Evolutionary conservation across 1,140 invertebrate genomes (phyloP).

Genomic region (Cotesia glomerata): DNA sequence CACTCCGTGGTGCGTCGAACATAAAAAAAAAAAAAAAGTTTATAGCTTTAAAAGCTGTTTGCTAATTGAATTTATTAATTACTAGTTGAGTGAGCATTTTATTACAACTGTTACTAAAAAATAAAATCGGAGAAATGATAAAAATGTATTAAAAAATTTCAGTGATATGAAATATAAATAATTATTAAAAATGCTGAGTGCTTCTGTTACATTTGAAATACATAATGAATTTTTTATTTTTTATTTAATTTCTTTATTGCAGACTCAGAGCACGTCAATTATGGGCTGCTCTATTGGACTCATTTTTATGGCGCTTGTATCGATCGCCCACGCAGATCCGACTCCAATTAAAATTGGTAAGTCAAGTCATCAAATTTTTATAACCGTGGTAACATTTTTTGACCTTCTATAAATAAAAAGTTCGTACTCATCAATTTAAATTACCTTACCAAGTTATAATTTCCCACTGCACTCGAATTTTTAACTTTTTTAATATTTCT

Average conservation of each 20-base stretch:
- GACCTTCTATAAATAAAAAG: not conserved
- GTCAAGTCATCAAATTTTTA: slow-evolving; percentile 1
- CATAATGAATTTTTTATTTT: not conserved
- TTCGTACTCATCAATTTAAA: not conserved
- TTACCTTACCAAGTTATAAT: not conserved
- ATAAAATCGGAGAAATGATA: too few species aligned
- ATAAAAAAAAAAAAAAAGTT: too few species aligned
- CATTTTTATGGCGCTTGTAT: slow-evolving; percentile 8
- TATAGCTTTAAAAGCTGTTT: too few species aligned
- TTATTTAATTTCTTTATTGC: slow-evolving; percentile 1
- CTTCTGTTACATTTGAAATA: too few species aligned
- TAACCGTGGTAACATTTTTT: not conserved
- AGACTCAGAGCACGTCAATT: slow-evolving; percentile 8
- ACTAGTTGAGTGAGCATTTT: not conserved
- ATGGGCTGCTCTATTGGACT: not conserved
- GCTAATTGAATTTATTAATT: too few species aligned
- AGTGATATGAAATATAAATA: too few species aligned
- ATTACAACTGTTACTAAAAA: not conserved
- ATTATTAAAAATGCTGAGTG: too few species aligned
- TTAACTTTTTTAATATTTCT: not conserved
- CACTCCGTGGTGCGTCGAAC: too few species aligned
- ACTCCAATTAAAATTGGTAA: slow-evolving; percentile 26
- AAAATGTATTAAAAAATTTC: too few species aligned
- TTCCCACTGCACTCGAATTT: not conserved
- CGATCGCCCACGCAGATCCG: not conserved